Evolutionary conservation across 2,888 invertebrate genomes (phyloP), one percentile per base, ranked within the genome.

Genomic region (Lithophane ornitopus): DNA sequence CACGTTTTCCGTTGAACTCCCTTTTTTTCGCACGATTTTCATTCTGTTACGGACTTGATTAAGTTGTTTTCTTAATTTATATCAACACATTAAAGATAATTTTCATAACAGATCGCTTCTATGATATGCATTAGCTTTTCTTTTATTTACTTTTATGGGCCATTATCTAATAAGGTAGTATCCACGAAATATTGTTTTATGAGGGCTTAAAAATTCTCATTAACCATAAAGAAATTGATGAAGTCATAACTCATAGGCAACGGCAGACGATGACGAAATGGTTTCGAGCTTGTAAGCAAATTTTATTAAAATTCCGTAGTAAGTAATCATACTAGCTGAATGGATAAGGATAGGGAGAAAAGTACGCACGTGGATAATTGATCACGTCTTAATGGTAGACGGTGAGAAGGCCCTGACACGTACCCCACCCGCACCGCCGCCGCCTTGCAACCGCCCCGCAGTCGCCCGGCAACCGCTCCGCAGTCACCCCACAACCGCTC

Each of bases 311-410:
- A 92, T 90, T 89, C 86, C 89, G 84, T 82, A 49, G 77, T 70
- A 78, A 86, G 86, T 87, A 86, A 89, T 89, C 88, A 87, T 83
- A 76, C 84, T 86, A 85, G 76, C 85, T 81, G 79, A 84, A 84
- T 83, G 84, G 74, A 84, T 81, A 74, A 70, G 82, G 85, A 85
- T 78, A 67, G 80, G 83, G 83, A 82, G 86, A 82, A 86, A 86
- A 87, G 86, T 90, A 89, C 89, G 90, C 89, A 89, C 90, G 89
- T 89, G 87, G 91, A 91, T 94, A 94, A 94, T 94, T 94, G 94
- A 94, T 94, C 93, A 93, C 92, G 91, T 93, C 92, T 92, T 92
- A 90, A 91, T 91, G 88, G 86, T 78, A 69, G 73, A 77, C 83
- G 84, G 69, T 75, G 86, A 84, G 75, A 82, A 81, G 85, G 82